A percentile compares a stretch with the other conserved stretches of the same genome.
phyloP scores from a whole-genome alignment of 1,140 invertebrate species.

The Wiebesia pumilae region DNA sequence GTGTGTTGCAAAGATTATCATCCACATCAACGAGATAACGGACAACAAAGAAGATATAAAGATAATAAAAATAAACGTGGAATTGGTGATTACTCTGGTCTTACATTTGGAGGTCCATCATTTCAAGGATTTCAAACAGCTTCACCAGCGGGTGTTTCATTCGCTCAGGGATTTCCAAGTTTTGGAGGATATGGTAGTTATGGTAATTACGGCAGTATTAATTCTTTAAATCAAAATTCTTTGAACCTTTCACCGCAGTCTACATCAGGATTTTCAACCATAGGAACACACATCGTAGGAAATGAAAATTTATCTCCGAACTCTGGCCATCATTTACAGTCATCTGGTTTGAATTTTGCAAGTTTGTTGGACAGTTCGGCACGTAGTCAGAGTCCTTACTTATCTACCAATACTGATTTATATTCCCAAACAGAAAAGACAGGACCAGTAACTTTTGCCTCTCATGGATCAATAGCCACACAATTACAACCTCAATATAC shows the following conservation, averaged over 20 bases:
- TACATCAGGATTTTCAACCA: conserved; percentile 14
- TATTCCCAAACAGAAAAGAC: conserved; percentile 61
- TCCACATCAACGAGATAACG: conserved; percentile 12
- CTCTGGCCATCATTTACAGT: conserved; percentile 21
- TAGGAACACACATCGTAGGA: conserved; percentile 10
- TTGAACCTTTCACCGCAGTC: conserved; percentile 38
- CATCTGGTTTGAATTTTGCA: conserved; percentile 22
- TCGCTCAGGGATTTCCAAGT: conserved; percentile 41
- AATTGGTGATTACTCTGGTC: conserved; percentile 60
- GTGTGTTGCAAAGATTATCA: conserved; percentile 57
- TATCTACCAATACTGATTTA: conserved; percentile 51
- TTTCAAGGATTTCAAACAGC: conserved; percentile 46
- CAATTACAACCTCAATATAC: conserved; percentile 35
- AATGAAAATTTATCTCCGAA: conserved; percentile 50
- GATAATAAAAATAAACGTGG: conserved; percentile 68
- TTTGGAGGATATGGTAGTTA: conserved; percentile 55
- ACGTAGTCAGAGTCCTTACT: conserved; percentile 45
- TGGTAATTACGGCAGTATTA: conserved; percentile 24
- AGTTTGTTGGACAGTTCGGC: conserved; percentile 30
- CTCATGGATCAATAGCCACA: conserved; percentile 11
- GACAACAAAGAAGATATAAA: conserved; percentile 27
- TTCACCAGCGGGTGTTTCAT: neutral
- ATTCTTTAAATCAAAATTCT: conserved; percentile 31
- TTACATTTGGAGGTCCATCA: conserved; percentile 56
- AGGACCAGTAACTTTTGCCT: conserved; percentile 69